Evolutionary conservation across 1,140 invertebrate genomes (phyloP).

Genomic region (Drosophila bifasciata): DNA sequence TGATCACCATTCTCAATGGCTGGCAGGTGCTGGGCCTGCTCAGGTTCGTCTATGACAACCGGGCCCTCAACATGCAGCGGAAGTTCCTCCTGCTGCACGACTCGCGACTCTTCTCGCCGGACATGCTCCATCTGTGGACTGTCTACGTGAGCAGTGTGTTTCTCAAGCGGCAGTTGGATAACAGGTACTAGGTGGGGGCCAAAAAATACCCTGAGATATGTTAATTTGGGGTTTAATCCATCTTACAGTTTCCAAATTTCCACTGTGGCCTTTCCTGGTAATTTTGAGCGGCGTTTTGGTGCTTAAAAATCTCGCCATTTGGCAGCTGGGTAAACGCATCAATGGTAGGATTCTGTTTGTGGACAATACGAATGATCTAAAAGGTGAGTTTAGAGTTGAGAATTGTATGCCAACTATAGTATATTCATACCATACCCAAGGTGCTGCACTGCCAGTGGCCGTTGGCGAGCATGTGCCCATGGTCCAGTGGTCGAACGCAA

Average conservation of each 20-base stretch:
- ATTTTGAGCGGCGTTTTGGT: conserved; percentile 66
- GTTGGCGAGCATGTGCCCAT: conserved; percentile 90
- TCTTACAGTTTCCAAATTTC: conserved; percentile 84
- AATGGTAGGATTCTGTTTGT: conserved; percentile 37
- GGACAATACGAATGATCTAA: conserved; percentile 59
- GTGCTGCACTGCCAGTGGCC: conserved; percentile 86
- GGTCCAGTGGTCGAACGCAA: conserved; percentile 84
- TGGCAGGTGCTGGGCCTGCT: conserved; percentile 88
- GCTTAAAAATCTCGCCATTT: conserved; percentile 44
- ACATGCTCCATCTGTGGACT: conserved; percentile 91
- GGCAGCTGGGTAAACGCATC: conserved; percentile 52
- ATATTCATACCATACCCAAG: conserved; percentile 47
- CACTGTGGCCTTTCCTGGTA: conserved; percentile 89
- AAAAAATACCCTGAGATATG: not conserved
- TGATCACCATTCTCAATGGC: conserved; percentile 90
- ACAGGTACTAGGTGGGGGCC: conserved; percentile 25
- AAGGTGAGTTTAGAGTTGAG: conserved; percentile 35
- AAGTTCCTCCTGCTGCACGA: conserved; percentile 90
- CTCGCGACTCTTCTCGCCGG: conserved; percentile 86
- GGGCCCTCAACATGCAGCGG: conserved; percentile 88
- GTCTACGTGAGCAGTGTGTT: conserved; percentile 91
- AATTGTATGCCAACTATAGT: conserved; percentile 80
- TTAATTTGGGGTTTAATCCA: no score
- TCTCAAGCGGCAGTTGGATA: conserved; percentile 72
- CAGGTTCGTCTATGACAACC: conserved; percentile 89